Conservation (phyloP, 92 coral and sea anemone genomes). For the Parazoanthus swiftii region DNA sequence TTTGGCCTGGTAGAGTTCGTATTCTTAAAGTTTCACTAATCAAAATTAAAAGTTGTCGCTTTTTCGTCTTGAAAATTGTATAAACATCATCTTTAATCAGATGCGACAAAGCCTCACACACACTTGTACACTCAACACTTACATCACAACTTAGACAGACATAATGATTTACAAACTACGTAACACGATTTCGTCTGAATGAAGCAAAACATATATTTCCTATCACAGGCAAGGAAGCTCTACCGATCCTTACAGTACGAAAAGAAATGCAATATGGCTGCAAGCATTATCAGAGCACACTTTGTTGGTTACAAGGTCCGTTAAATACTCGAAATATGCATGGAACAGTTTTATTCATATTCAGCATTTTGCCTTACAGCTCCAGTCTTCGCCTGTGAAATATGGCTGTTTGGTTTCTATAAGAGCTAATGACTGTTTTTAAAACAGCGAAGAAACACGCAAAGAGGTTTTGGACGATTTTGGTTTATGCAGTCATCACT, state of each 20-base stretch:
- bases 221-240: constrained; percentile 82
- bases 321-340: not conserved
- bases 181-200: not conserved
- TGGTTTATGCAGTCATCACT: too few species aligned
- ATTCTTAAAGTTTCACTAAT: not conserved
- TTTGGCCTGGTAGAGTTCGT: not conserved
- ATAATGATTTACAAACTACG: not conserved
- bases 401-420: not conserved
- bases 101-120: not conserved
- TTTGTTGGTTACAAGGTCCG: constrained; percentile 92
- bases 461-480: too few species aligned
- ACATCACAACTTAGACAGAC: not conserved
- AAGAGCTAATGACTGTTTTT: not conserved
- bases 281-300: constrained; percentile 77
- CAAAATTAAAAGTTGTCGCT: too few species aligned
- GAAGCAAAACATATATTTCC: constrained; percentile 35
- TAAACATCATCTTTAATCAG: not conserved
- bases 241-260: constrained; percentile 83
- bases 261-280: constrained; percentile 87
- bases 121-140: not conserved
- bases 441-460: too few species aligned
- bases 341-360: not conserved
- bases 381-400: not conserved
- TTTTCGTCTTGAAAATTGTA: not conserved
- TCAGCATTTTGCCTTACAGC: too few species aligned